phyloP scores from a whole-genome alignment of 2,888 invertebrate species.

The Endotricha flammealis region DNA sequence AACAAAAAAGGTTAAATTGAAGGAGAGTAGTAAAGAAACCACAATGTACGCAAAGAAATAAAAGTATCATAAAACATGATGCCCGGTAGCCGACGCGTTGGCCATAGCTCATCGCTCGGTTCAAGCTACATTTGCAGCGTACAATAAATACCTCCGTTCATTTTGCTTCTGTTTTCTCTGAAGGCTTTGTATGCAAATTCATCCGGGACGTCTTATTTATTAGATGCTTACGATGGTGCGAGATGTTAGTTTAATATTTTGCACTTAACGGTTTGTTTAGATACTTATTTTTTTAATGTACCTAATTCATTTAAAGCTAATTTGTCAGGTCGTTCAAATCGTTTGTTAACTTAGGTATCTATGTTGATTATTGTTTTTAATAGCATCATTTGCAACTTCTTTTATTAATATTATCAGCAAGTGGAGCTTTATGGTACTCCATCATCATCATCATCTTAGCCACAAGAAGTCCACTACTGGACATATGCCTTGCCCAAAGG shows the following conservation, averaged over 20 bases:
- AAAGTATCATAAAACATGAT: constrained; percentile 34
- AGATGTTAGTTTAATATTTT: background rate
- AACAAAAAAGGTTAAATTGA: constrained; percentile 10
- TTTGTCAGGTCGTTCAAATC: no score
- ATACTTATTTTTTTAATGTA: no score
- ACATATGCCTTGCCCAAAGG: no score
- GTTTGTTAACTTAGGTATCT: no score
- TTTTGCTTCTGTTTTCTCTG: constrained; percentile 35
- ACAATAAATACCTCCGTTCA: constrained; percentile 44
- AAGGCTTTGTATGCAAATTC: constrained; percentile 55
- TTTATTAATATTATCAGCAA: no score
- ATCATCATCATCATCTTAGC: no score
- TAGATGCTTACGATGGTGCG: constrained; percentile 5
- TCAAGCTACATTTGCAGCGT: constrained; percentile 27
- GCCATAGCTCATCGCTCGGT: constrained; percentile 37
- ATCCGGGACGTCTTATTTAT: constrained; percentile 32
- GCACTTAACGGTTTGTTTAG: background rate
- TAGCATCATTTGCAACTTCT: no score
- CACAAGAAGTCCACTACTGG: no score
- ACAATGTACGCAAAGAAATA: constrained; percentile 25
- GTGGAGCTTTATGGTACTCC: no score
- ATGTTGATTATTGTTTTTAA: no score
- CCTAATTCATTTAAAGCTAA: no score
- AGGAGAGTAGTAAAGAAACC: constrained; percentile 17
- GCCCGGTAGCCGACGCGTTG: constrained; percentile 34